Conservation (phyloP, 1,140 invertebrate species). For the Phthorimaea operculella region DNA sequence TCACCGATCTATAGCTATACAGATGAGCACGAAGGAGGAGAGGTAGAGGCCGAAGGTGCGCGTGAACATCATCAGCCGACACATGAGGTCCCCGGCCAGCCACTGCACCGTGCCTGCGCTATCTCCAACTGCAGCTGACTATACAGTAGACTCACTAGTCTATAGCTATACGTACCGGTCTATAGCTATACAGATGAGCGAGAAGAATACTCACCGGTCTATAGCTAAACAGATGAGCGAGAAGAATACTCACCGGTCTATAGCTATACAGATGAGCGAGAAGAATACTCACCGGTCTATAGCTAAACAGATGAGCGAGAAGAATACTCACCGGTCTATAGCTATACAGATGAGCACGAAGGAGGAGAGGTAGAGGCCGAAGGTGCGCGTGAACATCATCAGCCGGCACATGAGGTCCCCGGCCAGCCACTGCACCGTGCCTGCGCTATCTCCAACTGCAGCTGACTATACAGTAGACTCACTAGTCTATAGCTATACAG, state of each 20-base stretch:
- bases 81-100: constrained; percentile 82
- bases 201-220: constrained; percentile 82
- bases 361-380: constrained; percentile 87
- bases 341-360: constrained; percentile 90
- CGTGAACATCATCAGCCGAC: too few relatives aligned
- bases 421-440: constrained; percentile 85
- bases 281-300: constrained; percentile 84
- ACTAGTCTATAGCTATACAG: constrained; percentile 90
- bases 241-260: constrained; percentile 84
- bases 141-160: constrained; percentile 83
- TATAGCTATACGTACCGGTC: constrained; percentile 88
- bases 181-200: constrained; percentile 87
- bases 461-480: too few relatives aligned
- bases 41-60: constrained; percentile 87
- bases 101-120: constrained; percentile 85
- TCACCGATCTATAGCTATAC: constrained; percentile 88
- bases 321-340: constrained; percentile 79
- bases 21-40: constrained; percentile 87
- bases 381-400: constrained; percentile 86
- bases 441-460: constrained; percentile 66
- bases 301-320: constrained; percentile 88
- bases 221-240: constrained; percentile 88
- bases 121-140: too few relatives aligned
- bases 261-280: constrained; percentile 86
- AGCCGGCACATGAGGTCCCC: constrained; percentile 84